Evolutionary conservation across 2,888 invertebrate genomes (phyloP).

Genomic region (Lutraria lutraria): DNA sequence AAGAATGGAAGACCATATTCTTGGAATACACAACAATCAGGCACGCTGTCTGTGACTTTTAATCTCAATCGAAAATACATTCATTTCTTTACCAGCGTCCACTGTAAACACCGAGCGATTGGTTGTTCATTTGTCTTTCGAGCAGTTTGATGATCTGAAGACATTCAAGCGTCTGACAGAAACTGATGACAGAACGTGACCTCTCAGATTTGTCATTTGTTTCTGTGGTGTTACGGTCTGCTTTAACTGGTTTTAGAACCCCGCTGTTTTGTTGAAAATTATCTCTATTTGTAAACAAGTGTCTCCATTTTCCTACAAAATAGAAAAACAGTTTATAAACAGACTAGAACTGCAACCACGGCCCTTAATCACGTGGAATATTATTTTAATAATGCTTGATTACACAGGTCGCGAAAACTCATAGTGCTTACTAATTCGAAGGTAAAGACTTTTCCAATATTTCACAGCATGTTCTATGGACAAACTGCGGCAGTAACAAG

Average conservation of each 20-base stretch:
- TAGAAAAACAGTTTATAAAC: not conserved
- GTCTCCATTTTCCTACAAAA: not conserved
- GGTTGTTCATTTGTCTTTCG: conserved; percentile 38
- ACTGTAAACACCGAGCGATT: conserved; percentile 40
- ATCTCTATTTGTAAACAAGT: not conserved
- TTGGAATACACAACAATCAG: too few species aligned
- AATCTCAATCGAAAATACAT: too few species aligned
- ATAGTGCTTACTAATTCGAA: too few species aligned
- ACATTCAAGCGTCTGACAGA: conserved; percentile 47
- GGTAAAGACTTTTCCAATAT: too few species aligned
- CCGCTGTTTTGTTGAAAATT: not conserved
- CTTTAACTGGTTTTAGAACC: not conserved
- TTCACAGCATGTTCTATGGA: too few species aligned
- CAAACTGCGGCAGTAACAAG: too few species aligned
- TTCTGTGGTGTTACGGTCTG: not conserved
- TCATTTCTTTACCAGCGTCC: conserved; percentile 28
- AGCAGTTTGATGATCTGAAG: conserved; percentile 28
- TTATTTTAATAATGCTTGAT: too few species aligned
- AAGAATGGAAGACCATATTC: too few species aligned
- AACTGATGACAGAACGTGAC: conserved; percentile 33
- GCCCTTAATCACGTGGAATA: too few species aligned
- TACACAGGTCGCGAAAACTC: too few species aligned
- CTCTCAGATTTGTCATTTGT: not conserved
- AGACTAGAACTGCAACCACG: too few species aligned
- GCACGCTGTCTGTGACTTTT: too few species aligned